These are phyloP conservation scores for Volucella bombylans DNA, from an alignment of 2,888 invertebrate genomes.

Conservation along the genomic window DNA sequence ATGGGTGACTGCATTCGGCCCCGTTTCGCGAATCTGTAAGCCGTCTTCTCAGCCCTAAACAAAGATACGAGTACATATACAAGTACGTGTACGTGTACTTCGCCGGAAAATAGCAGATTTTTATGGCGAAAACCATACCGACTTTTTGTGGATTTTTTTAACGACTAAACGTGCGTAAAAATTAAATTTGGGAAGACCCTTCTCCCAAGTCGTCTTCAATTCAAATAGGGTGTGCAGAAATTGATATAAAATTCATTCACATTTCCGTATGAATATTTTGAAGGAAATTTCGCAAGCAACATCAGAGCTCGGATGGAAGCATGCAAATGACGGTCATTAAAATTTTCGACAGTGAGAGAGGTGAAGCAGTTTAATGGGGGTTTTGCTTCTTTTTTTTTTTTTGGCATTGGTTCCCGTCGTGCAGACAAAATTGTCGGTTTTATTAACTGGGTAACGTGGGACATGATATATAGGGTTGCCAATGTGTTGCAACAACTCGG, in stretches of 20 bases:
- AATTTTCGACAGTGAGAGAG: slow-evolving; percentile 32
- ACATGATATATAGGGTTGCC: slow-evolving; percentile 21
- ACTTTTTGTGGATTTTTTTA: slow-evolving; percentile 11
- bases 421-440: slow-evolving; percentile 14
- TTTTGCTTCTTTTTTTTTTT: not conserved
- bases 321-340: slow-evolving; percentile 51
- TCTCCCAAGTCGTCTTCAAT: slow-evolving; percentile 14
- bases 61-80: slow-evolving; percentile 17
- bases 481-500: not conserved
- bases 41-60: not conserved
- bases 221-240: slow-evolving; percentile 41
- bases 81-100: not conserved
- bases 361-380: slow-evolving; percentile 13
- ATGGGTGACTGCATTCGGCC: slow-evolving; percentile 49
- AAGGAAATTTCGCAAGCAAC: slow-evolving; percentile 12
- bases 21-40: slow-evolving; percentile 26
- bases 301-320: slow-evolving; percentile 9
- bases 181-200: slow-evolving; percentile 8
- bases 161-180: slow-evolving; percentile 37
- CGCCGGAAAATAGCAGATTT: slow-evolving; percentile 13
- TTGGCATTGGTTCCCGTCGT: slow-evolving; percentile 8
- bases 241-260: slow-evolving; percentile 30
- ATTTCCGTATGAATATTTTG: slow-evolving; percentile 36
- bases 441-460: no score
- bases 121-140: not conserved